Base-by-base conservation (phyloP, 2,888 invertebrate species). In the Dicyrtoma fusca region DNA sequence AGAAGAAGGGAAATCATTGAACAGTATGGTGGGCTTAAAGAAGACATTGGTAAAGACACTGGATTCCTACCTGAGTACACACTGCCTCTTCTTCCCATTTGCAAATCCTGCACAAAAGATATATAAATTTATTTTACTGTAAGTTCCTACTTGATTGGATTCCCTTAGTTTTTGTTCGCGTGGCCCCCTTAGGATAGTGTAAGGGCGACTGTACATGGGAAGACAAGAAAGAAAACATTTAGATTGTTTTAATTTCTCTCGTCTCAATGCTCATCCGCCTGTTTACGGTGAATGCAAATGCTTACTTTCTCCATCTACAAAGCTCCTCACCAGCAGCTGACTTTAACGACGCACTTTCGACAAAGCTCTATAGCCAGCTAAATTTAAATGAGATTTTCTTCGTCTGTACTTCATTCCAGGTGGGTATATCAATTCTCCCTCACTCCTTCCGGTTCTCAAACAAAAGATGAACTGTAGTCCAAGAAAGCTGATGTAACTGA, bases 71-170 rank as follows among this genome's bases (percentile, higher is more conserved):
- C n/a, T n/a, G n/a, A n/a, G n/a, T n/a, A n/a, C n/a, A n/a, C n/a
- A n/a, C n/a, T n/a, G n/a, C n/a, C n/a, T n/a, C n/a, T n/a, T n/a
- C n/a, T n/a, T n/a, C n/a, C n/a, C n/a, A n/a, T n/a, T n/a, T n/a
- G n/a, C n/a, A n/a, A n/a, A n/a, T n/a, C n/a, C n/a, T 26, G 34
- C 26, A 59, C 34, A 61, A 61, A 34, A 61, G 61, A 17, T 61
- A 61, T 61, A 61, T 61, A 61, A 34, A 61, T 61, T 61, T 61
- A 61, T 61, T 61, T 61, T 61, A 61, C 61, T 34, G n/a, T n/a
- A 61, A 61, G 17, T 61, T 19, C 19, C 61, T n/a, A 17, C 44
- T 61, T 61, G 61, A 61, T 61, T 61, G 42, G 61, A 61, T 61
- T 61, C 61, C 44, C 17, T n/a, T n/a, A 26, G 61, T 61, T 61